These are phyloP conservation scores for Aporrectodea caliginosa DNA, from an alignment of 1,140 invertebrate species.

Conservation along the genomic window DNA sequence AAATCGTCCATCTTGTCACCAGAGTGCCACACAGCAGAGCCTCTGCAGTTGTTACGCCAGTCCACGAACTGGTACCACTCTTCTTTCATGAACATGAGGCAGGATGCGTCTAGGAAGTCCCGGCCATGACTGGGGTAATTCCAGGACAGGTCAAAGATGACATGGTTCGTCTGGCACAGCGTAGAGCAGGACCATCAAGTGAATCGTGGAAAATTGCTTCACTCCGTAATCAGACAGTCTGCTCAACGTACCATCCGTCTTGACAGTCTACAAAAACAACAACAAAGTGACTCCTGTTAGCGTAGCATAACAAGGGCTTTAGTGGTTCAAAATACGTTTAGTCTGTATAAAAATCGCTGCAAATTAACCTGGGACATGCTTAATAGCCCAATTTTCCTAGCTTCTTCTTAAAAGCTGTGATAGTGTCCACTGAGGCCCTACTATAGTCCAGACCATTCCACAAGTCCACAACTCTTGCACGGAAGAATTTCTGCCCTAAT, in stretches of 20 bases:
- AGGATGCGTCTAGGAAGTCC: background rate
- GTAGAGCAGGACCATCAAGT: background rate
- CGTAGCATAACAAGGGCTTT: too few relatives aligned
- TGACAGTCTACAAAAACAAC: too few relatives aligned
- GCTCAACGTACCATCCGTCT: background rate
- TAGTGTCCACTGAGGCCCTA: too few relatives aligned
- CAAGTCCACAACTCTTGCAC: too few relatives aligned
- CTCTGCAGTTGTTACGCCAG: background rate
- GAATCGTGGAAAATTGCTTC: background rate
- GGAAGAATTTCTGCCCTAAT: too few relatives aligned
- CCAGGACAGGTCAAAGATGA: background rate
- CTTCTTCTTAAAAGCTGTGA: too few relatives aligned
- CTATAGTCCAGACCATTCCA: too few relatives aligned
- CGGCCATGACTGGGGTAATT: background rate
- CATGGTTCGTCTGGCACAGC: background rate
- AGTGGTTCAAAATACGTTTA: too few relatives aligned
- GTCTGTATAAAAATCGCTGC: too few relatives aligned
- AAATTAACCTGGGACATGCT: too few relatives aligned
- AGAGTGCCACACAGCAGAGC: background rate
- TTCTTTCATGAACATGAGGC: background rate
- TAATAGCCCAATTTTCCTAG: too few relatives aligned
- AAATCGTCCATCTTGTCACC: background rate
- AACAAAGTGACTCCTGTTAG: too few relatives aligned
- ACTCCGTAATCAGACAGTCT: background rate
- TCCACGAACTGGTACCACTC: background rate